phyloP scores from a whole-genome alignment of 2,797 vertebrate genomes.

The Megaceryle alcyon region DNA sequence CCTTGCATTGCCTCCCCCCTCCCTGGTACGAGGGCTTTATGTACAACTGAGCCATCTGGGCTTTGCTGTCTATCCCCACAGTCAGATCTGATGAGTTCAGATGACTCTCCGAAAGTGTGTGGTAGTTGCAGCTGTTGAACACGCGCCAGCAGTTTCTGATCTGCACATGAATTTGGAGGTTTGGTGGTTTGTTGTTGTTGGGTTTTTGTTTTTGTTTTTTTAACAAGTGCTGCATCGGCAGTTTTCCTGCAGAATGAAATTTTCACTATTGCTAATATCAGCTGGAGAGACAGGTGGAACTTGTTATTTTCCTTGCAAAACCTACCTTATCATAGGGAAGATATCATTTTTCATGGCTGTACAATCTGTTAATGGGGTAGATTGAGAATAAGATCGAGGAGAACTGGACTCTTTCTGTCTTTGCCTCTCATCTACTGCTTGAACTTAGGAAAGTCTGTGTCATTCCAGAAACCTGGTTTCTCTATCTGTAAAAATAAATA shows the following conservation, averaged over 20 bases:
- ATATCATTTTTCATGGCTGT: not conserved
- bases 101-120: conserved; percentile 11
- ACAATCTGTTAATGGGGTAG: not conserved
- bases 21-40: not conserved
- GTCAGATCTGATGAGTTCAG: conserved; percentile 2
- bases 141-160: not conserved
- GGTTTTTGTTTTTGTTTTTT: not conserved
- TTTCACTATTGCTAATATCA: conserved; percentile 57
- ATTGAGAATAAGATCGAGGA: not conserved
- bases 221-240: conserved; percentile 54
- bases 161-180: conserved; percentile 34
- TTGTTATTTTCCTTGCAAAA: conserved; percentile 32
- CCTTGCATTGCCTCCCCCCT: not conserved
- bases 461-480: not conserved
- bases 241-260: conserved; percentile 53
- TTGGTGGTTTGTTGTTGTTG: too few relatives aligned
- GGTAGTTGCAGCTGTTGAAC: conserved; percentile 58
- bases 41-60: not conserved
- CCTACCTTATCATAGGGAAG: conserved; percentile 30
- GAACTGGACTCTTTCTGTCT: not conserved
- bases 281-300: conserved; percentile 44
- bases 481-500: not conserved
- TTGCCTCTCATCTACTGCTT: not conserved
- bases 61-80: not conserved
- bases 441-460: not conserved